phyloP scores from a whole-genome alignment of 2,888 invertebrate species.

The Ceriagrion tenellum region DNA sequence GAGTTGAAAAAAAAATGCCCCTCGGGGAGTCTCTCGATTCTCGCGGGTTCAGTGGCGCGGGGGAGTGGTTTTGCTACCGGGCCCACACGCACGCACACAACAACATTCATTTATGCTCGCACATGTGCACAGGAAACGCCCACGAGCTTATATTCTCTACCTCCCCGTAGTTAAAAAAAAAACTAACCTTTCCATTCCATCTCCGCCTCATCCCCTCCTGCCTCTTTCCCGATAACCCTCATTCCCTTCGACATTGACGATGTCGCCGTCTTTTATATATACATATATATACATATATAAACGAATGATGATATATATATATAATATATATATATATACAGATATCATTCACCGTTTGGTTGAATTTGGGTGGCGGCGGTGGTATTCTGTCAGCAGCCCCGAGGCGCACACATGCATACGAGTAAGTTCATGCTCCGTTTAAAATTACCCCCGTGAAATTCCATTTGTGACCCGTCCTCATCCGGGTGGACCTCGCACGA shows the following conservation, averaged over 20 bases:
- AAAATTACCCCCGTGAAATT: constrained; percentile 10
- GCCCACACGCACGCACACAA: background rate
- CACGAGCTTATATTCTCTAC: too few species aligned
- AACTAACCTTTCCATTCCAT: too few species aligned
- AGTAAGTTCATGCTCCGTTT: background rate
- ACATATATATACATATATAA: background rate
- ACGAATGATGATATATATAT: too few species aligned
- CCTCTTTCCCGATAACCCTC: too few species aligned
- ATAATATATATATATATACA: background rate
- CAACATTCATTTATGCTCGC: too few species aligned
- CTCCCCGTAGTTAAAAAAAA: too few species aligned
- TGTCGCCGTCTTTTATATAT: background rate
- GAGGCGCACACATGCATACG: background rate
- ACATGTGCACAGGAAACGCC: too few species aligned
- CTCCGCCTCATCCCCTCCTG: background rate
- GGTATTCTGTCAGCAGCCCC: background rate
- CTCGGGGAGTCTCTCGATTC: background rate
- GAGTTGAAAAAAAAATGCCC: background rate
- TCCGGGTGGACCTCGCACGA: background rate
- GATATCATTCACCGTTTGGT: constrained; percentile 8
- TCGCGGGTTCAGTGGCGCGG: background rate
- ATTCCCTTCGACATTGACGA: background rate
- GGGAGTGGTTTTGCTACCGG: background rate
- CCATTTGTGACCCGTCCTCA: background rate
- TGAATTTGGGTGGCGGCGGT: background rate